Evolutionary conservation across 1,140 invertebrate species (phyloP).

Genomic region (Anagrus nilaparvatae): DNA sequence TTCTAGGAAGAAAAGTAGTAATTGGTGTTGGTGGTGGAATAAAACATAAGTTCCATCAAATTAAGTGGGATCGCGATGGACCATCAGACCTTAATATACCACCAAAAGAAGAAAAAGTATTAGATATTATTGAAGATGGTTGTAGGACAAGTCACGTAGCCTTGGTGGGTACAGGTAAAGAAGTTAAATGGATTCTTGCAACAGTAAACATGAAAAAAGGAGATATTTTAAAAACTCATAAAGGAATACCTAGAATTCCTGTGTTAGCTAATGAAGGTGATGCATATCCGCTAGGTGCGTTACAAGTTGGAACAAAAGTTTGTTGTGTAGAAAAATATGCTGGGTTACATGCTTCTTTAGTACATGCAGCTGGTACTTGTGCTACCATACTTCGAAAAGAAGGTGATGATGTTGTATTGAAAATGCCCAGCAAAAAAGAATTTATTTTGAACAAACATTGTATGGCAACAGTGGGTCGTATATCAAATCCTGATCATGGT

Average conservation of each 20-base stretch:
- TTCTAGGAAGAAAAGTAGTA: slow-evolving; percentile 63
- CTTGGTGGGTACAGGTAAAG: slow-evolving; percentile 63
- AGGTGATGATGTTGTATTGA: slow-evolving; percentile 63
- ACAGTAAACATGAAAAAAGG: slow-evolving; percentile 90
- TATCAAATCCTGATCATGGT: slow-evolving; percentile 73
- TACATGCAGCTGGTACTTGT: slow-evolving; percentile 71
- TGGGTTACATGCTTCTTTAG: slow-evolving; percentile 60
- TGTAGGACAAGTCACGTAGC: slow-evolving; percentile 72
- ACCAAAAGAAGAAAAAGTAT: slow-evolving; percentile 58
- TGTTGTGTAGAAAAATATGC: slow-evolving; percentile 74
- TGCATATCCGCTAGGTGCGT: slow-evolving; percentile 86
- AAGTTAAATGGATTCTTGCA: slow-evolving; percentile 80
- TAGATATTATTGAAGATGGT: slow-evolving; percentile 63
- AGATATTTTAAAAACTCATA: slow-evolving; percentile 80
- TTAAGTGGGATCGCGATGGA: slow-evolving; percentile 70
- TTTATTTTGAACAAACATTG: slow-evolving; percentile 71
- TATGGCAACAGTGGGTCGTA: slow-evolving; percentile 83
- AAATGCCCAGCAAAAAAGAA: slow-evolving; percentile 74
- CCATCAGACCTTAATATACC: slow-evolving; percentile 54
- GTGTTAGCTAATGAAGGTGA: slow-evolving; percentile 84
- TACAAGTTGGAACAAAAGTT: slow-evolving; percentile 76
- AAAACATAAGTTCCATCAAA: slow-evolving; percentile 89
- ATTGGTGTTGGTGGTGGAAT: slow-evolving; percentile 88
- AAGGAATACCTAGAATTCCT: slow-evolving; percentile 73
- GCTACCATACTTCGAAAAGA: slow-evolving; percentile 66